Evolutionary conservation across 2,113 vertebrate genomes (phyloP), one percentile per base, ranked within the genome.

Genomic region (Ictidomys tridecemlineatus): DNA sequence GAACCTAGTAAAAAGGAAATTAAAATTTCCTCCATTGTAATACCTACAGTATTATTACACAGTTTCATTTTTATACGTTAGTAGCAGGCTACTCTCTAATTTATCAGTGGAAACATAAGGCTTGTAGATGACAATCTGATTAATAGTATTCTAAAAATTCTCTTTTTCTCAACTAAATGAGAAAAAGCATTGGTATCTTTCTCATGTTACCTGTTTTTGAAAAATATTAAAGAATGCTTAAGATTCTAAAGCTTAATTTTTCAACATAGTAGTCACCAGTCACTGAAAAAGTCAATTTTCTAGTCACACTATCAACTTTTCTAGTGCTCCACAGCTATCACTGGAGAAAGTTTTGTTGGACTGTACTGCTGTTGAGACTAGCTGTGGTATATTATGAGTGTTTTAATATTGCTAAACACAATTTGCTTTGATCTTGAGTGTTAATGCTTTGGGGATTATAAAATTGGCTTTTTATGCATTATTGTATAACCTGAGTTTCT

Each of bases 121-220:
- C 37, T 87, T 93, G 13, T 76, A 85, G 26, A 45, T 84, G 20
- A 94, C 51, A 96, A 4, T 32, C 67, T 48, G 11, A 28, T 53
- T 84, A 91, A 13, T 37, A 63, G 13, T 77, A n/a, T 26, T 91
- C 28, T 86, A 34, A 14, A 32, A 32, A 72, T 76, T 88, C 48
- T 51, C 48, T 51, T 51, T 51, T 51, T 51, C 48, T 51, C 48
- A 51, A 3, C 2, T 13, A 51, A 51, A 13, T 51, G 48, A 51
- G 48, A 51, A 51, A 13, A 51, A 51, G 48, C 48, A 51, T 51
- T 93, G 61, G 53, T 91, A 30, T 34, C 67, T 93, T 91, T 89
- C 20, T 58, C 39, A 92, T 37, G n/a, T 86, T 69, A 69, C 11
- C 10, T 70, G 14, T 61, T 96, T 96, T n/a, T 86, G 76, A 90